Base-by-base conservation (phyloP, 2,888 invertebrate genomes). In the Heliconius cydno region DNA sequence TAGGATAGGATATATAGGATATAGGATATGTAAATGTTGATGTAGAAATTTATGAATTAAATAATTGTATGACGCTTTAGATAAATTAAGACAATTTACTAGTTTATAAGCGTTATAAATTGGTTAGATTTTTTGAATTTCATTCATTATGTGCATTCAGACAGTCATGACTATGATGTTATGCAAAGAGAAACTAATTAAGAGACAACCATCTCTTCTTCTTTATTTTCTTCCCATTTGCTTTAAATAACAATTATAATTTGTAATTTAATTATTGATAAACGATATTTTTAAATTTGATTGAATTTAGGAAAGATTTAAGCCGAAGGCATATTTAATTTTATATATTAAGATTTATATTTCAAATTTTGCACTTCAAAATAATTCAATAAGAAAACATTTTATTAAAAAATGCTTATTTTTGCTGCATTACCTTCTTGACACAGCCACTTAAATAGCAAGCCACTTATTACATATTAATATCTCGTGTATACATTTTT, bases 381-480 rank as follows among this genome's bases (percentile, higher is more conserved):
- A 52, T 19, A 52, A 22, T 19, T 60, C 9, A 60, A 60, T n/a
- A n/a, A 3, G 9, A 60, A 30, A 9, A 67, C 2, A 22, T 10
- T n/a, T 28, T 71, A 46, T 12, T 19, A 3, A 28, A 52, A 72
- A 72, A 30, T 71, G 28, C 46, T 52, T 9, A 52, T 4, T 15
- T 41, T 71, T 52, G 19, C 52, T 38, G 9, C 57, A 65, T 63
- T 30, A 38, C 28, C 46, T 15, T 65, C 65, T 65, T 46, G 2
- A 75, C 28, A 66, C 28, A 75, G 60, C 13, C 75, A 66, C 75
- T 75, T 65, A 65, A 66, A 63, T 75, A 66, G 66, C 66, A 75
- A 75, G 75, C 65, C 75, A 75, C 75, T 75, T 75, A 75, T 75
- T 65, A 66, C 60, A 57, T 73, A 60, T 73, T 41, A 75, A 75